These are phyloP conservation scores for Parazoanthus atlanticus DNA, from an alignment of 92 coral and sea anemone species.

Conservation along the genomic window DNA sequence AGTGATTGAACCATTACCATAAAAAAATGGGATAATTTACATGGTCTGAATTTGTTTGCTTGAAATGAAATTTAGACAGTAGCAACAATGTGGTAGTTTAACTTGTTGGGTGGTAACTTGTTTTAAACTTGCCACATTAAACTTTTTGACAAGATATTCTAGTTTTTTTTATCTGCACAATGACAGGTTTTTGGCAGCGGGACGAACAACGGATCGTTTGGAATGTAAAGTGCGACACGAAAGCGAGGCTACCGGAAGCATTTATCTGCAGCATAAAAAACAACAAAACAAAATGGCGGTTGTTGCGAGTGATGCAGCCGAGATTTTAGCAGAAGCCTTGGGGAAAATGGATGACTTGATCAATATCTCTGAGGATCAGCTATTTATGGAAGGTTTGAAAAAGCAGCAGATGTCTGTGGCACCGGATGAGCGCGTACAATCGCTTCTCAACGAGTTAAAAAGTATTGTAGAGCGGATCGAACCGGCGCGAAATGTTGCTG, in stretches of 20 bases:
- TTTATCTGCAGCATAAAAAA: background rate
- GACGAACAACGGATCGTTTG: background rate
- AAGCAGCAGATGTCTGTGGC: constrained; percentile 50
- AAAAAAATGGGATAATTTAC: too few species aligned
- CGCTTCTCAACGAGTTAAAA: constrained; percentile 72
- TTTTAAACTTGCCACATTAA: too few species aligned
- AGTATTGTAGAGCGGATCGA: constrained; percentile 55
- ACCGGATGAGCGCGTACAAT: constrained; percentile 62
- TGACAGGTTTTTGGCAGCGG: too few species aligned
- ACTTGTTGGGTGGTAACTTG: too few species aligned
- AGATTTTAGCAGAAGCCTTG: constrained; percentile 95
- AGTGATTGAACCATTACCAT: too few species aligned
- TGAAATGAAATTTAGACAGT: too few species aligned
- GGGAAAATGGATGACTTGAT: constrained; percentile 96
- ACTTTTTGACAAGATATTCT: too few species aligned
- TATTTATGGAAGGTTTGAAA: constrained; percentile 77
- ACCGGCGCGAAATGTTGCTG: constrained; percentile 56
- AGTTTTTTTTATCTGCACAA: too few species aligned
- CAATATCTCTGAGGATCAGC: constrained; percentile 76
- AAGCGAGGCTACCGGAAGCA: constrained; percentile 46
- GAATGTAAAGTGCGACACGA: background rate
- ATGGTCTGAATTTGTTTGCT: too few species aligned
- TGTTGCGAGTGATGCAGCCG: constrained; percentile 87
- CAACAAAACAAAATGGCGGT: constrained; percentile 85
- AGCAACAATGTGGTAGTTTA: too few species aligned